Conservation (phyloP, 2,113 vertebrate genomes). For the Podocnemis expansa region DNA sequence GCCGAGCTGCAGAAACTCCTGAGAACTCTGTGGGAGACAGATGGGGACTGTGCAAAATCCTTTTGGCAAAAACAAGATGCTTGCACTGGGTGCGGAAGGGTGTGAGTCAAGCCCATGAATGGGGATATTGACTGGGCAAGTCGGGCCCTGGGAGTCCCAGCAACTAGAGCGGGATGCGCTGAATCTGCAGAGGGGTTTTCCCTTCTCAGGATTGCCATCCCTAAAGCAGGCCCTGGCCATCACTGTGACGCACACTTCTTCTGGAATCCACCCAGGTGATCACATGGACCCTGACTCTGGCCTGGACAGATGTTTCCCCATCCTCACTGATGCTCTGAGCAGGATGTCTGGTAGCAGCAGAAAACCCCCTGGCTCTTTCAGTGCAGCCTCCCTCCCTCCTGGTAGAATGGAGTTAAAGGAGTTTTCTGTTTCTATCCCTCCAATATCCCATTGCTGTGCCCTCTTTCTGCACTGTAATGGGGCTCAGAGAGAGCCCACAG, state of each 20-base stretch:
- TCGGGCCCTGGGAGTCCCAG: neutral
- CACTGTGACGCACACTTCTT: neutral
- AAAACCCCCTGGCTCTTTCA: neutral
- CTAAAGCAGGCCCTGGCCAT: neutral
- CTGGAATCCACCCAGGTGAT: neutral
- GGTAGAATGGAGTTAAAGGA: neutral
- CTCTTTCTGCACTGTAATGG: neutral
- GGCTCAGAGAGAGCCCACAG: neutral
- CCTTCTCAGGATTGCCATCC: neutral
- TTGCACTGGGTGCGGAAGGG: constrained; percentile 30
- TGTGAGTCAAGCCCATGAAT: constrained; percentile 36
- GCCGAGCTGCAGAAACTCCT: constrained; percentile 51
- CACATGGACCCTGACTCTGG: neutral
- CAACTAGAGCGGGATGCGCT: neutral
- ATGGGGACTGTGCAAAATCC: constrained; percentile 55
- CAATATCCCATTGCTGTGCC: neutral
- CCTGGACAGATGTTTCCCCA: neutral
- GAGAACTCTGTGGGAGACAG: constrained; percentile 68
- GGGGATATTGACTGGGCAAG: constrained; percentile 53
- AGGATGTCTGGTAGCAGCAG: neutral
- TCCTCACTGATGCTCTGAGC: neutral
- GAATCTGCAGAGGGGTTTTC: neutral
- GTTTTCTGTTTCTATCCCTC: neutral
- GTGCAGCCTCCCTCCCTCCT: neutral
- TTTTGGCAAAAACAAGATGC: constrained; percentile 73